Conservation (phyloP, 2,113 vertebrate species). For the Trachemys scripta region DNA sequence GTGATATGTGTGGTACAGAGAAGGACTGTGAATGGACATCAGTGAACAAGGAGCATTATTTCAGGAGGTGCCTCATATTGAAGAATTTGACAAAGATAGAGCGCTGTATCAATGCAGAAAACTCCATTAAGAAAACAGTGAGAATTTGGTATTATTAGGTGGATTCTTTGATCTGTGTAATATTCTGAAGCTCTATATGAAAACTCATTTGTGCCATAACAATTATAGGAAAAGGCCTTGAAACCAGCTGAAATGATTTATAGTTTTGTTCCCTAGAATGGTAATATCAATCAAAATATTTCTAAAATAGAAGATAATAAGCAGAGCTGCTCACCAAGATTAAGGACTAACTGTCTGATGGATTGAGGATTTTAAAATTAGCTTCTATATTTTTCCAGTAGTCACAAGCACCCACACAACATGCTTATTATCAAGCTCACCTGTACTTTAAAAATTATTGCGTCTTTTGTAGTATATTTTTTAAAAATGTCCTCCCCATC, state of each 20-base stretch:
- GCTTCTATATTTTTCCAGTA: constrained; percentile 54
- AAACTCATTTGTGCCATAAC: constrained; percentile 44
- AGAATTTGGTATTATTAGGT: background rate
- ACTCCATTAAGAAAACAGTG: background rate
- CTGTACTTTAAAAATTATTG: constrained; percentile 36
- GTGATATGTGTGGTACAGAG: background rate
- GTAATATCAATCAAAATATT: constrained; percentile 73
- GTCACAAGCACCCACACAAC: constrained; percentile 47
- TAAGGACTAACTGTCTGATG: constrained; percentile 47
- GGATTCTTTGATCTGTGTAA: background rate
- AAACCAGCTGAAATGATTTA: constrained; percentile 63
- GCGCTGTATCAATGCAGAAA: constrained; percentile 14
- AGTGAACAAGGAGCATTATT: background rate
- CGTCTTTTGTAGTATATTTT: constrained; percentile 24
- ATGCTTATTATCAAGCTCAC: constrained; percentile 24
- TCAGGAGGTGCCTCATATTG: background rate
- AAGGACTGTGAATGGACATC: background rate
- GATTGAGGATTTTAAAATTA: constrained; percentile 59
- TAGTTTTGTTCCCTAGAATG: constrained; percentile 53
- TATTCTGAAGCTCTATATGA: background rate
- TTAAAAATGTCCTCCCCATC: background rate
- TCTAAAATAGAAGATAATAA: constrained; percentile 72
- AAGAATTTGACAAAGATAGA: background rate
- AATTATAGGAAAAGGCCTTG: constrained; percentile 52
- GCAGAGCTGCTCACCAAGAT: constrained; percentile 49